Conservation (phyloP, 2,888 invertebrate species). For the Nemapogon koenigi region DNA sequence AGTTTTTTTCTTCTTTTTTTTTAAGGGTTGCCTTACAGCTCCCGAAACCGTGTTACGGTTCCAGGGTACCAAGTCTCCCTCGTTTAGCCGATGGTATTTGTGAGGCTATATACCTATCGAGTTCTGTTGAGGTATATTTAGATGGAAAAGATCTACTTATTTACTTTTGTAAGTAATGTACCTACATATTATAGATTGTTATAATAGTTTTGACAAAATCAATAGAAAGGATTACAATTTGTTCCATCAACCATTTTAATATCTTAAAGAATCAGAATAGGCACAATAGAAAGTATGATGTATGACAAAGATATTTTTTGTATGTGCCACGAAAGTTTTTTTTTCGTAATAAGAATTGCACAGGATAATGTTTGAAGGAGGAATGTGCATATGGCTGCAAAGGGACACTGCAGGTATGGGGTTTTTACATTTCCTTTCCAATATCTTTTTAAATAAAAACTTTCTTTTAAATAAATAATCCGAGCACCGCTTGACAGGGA, state of each 20-base stretch:
- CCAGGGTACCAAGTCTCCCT: no score
- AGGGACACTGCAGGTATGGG: constrained; percentile 54
- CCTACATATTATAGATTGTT: no score
- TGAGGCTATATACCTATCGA: no score
- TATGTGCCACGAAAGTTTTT: neutral
- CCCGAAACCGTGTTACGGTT: no score
- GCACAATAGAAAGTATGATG: constrained; percentile 8
- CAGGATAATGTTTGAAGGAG: constrained; percentile 43
- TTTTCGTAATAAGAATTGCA: constrained; percentile 39
- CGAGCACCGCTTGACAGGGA: constrained; percentile 55
- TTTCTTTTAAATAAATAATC: constrained; percentile 65
- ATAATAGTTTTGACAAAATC: no score
- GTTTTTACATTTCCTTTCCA: constrained; percentile 64
- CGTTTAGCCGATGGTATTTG: no score
- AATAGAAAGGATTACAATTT: constrained; percentile 7
- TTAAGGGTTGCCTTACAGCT: no score
- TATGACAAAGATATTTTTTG: constrained; percentile 30
- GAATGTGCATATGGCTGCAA: constrained; percentile 55
- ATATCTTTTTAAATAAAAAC: constrained; percentile 61
- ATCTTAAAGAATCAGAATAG: neutral
- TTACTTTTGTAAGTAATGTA: no score
- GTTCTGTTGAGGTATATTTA: no score
- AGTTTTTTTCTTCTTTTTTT: no score
- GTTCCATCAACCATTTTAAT: neutral
- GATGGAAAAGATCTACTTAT: no score